Evolutionary conservation across 2,888 invertebrate species (phyloP).

Genomic region (Pristionchus mayeri): DNA sequence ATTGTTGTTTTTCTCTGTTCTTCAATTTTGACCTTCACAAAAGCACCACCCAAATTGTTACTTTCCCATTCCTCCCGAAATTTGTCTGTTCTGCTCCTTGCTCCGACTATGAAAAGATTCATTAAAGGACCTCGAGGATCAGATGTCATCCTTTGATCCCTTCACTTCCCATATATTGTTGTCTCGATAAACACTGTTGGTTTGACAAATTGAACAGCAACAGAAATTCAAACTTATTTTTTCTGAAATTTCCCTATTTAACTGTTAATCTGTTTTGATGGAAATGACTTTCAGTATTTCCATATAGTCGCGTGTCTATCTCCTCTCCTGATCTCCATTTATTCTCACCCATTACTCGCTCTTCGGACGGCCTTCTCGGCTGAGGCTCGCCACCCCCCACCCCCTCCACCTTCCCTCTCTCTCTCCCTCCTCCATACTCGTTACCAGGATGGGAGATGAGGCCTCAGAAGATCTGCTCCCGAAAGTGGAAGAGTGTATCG

Average conservation of each 20-base stretch:
- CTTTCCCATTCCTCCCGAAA: neutral
- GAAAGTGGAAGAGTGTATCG: slow-evolving; percentile 57
- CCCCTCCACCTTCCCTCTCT: neutral
- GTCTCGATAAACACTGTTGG: neutral
- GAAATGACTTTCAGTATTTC: no score
- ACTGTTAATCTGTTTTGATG: no score
- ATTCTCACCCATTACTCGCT: neutral
- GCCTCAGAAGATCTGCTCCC: slow-evolving; percentile 51
- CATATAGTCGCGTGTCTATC: no score
- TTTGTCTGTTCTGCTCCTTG: neutral
- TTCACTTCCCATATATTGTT: neutral
- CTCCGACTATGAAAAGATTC: slow-evolving; percentile 26
- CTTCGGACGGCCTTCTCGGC: neutral
- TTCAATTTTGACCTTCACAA: neutral
- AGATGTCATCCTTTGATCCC: neutral
- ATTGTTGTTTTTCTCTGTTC: slow-evolving; percentile 24
- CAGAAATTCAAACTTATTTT: no score
- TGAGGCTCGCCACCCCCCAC: neutral
- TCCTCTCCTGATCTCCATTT: neutral
- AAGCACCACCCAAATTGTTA: slow-evolving; percentile 1
- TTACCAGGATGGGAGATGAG: slow-evolving; percentile 23
- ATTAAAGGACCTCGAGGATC: neutral
- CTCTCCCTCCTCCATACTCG: neutral
- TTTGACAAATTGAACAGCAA: no score
- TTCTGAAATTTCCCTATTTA: no score